Conservation (phyloP, 2,888 invertebrate genomes). For the Rhodophaea formosa region DNA sequence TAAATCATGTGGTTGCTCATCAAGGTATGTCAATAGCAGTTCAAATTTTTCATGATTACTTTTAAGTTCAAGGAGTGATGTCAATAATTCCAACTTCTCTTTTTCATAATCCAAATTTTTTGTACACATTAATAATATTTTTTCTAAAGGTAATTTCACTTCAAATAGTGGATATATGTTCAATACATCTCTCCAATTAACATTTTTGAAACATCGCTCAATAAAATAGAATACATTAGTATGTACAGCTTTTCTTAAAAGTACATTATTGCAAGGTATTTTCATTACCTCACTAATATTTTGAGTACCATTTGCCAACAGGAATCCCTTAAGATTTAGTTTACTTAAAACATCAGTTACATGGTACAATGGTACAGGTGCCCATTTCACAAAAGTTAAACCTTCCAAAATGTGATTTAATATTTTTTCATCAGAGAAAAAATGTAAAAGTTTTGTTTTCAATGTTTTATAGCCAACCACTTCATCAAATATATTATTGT, state of each 20-base stretch:
- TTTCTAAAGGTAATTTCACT: slow-evolving; percentile 27
- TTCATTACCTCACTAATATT: slow-evolving; percentile 49
- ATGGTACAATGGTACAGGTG: slow-evolving; percentile 63
- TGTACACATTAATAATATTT: background rate
- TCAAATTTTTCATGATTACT: slow-evolving; percentile 31
- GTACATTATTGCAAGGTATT: slow-evolving; percentile 60
- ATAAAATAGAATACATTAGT: slow-evolving; percentile 53
- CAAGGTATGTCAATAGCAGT: slow-evolving; percentile 45
- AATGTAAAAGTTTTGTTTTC: slow-evolving; percentile 37
- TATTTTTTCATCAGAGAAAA: slow-evolving; percentile 37
- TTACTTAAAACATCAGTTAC: slow-evolving; percentile 48
- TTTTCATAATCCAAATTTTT: background rate
- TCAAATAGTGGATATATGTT: slow-evolving; percentile 43
- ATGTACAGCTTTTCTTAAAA: slow-evolving; percentile 56
- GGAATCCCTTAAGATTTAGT: slow-evolving; percentile 26
- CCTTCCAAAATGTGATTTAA: slow-evolving; percentile 47
- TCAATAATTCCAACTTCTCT: background rate
- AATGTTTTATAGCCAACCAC: slow-evolving; percentile 36
- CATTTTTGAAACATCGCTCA: slow-evolving; percentile 42
- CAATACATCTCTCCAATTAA: slow-evolving; percentile 48
- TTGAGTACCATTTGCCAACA: slow-evolving; percentile 21
- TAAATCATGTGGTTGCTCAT: slow-evolving; percentile 40
- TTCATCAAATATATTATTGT: slow-evolving; percentile 59
- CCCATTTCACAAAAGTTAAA: slow-evolving; percentile 58
- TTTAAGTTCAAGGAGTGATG: background rate